Conservation (phyloP, 2,113 vertebrate species). For the Delphinus delphis region DNA sequence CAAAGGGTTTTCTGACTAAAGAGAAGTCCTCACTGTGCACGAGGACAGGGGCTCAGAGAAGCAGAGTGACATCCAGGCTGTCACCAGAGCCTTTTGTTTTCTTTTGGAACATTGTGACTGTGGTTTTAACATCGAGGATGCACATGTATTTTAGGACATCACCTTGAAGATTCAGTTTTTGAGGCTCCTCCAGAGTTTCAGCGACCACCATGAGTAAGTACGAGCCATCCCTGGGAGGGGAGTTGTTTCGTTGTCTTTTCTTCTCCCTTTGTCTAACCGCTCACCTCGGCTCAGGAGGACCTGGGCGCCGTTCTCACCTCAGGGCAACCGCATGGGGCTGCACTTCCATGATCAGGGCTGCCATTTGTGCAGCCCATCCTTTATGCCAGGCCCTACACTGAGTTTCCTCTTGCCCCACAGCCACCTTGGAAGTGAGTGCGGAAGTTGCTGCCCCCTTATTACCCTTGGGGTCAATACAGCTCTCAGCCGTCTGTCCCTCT, state of each 20-base stretch:
- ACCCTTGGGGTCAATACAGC: background rate
- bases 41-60: background rate
- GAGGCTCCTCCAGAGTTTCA: slow-evolving; percentile 98
- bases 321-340: background rate
- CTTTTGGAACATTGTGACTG: background rate
- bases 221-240: background rate
- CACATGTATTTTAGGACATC: slow-evolving; percentile 90
- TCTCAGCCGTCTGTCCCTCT: background rate
- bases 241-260: background rate
- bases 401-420: background rate
- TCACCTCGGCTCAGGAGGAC: background rate
- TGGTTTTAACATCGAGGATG: slow-evolving; percentile 37
- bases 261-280: background rate
- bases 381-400: background rate
- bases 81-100: background rate
- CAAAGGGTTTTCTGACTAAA: background rate
- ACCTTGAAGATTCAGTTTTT: slow-evolving; percentile 99
- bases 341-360: background rate
- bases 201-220: slow-evolving; percentile 99
- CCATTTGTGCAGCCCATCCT: background rate
- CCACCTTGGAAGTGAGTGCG: background rate
- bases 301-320: background rate
- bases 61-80: background rate
- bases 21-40: background rate
- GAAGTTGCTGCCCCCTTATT: background rate